Evolutionary conservation across 2,888 invertebrate genomes (phyloP).

Genomic region (Charanyca ferruginea): DNA sequence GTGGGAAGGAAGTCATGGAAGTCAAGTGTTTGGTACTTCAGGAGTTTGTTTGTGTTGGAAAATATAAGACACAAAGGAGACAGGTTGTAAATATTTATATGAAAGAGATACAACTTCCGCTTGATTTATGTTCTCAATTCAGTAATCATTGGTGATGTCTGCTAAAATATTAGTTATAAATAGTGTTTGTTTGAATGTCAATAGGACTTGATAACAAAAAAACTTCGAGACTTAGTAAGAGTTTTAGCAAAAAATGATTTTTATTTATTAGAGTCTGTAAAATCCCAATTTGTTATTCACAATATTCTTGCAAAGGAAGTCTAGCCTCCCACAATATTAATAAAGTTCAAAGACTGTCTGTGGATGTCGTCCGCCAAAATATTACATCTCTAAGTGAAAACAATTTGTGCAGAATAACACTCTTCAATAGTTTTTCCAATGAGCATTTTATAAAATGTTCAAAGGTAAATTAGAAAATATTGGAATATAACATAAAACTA

Average conservation of each 20-base stretch:
- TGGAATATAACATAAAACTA: conserved; percentile 18
- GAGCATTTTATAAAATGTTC: neutral
- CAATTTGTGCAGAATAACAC: conserved; percentile 14
- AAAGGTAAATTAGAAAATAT: conserved; percentile 4
- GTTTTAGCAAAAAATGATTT: neutral
- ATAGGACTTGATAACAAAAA: neutral
- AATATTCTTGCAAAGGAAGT: conserved; percentile 38
- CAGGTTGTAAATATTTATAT: neutral
- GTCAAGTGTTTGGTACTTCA: conserved; percentile 3
- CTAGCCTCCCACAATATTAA: conserved; percentile 35
- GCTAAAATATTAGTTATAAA: too few relatives aligned
- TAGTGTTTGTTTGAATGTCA: too few relatives aligned
- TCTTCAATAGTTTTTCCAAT: conserved; percentile 1
- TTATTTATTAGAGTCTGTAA: conserved; percentile 10
- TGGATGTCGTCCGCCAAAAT: conserved; percentile 20
- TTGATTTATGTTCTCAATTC: neutral
- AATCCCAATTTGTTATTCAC: neutral
- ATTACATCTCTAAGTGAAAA: conserved; percentile 20
- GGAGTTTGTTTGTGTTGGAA: conserved; percentile 1
- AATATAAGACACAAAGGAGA: neutral
- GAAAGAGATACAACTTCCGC: neutral
- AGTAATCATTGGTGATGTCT: too few relatives aligned
- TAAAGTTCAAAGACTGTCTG: conserved; percentile 52
- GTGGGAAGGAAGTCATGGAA: neutral
- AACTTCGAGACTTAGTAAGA: conserved; percentile 3